Base-by-base conservation (phyloP, 1,140 invertebrate genomes). In the Dendrolimus kikuchii region DNA sequence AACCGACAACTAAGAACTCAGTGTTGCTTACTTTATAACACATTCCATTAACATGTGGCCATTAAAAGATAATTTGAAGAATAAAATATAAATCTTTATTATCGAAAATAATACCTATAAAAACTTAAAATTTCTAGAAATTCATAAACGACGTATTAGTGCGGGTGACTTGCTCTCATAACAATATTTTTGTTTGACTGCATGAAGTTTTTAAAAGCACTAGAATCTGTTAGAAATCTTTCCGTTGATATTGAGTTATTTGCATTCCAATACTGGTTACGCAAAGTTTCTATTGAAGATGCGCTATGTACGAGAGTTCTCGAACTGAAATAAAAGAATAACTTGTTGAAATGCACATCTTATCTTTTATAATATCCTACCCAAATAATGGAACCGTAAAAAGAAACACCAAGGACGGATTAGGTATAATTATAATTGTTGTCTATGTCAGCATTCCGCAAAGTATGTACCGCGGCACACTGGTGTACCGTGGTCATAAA, bases 121-220 rank as follows among this genome's bases (percentile, higher is more conserved):
- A 5, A 45, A 45, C 23, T 45, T 9, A 45, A 45, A 45, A 45
- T n/a, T n/a, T 50, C 40, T 9, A 41, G 5, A 50, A 41, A 45
- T 9, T 45, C 6, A 41, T 40, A 46, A 46, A 7, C 46, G 46
- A 6, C 8, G 42, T 6, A 56, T 41, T n/a, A 53, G 38, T 53
- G 44, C 49, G 7, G 58, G 51, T 39, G 49, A 44, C 44, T 51
- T 42, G 49, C 43, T n/a, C 49, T 49, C 37, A 56, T 50, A n/a
- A 64, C 38, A 41, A 68, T 42, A 59, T 68, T 69, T 49, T 60
- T 65, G 50, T 68, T 71, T 52, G 66, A 69, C 55, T 69, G 51
- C 42, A 81, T 60, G 60, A 85, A 82, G 2, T 61, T 68, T 60
- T 78, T 63, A 57, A 85, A 82, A 38, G 67, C 74, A 62, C 62